Percentiles rank a stretch among this genome's conserved stretches.
These are phyloP conservation scores for Lycophotia porphyrea DNA, from an alignment of 2,888 invertebrate species.

Conservation along the genomic window DNA sequence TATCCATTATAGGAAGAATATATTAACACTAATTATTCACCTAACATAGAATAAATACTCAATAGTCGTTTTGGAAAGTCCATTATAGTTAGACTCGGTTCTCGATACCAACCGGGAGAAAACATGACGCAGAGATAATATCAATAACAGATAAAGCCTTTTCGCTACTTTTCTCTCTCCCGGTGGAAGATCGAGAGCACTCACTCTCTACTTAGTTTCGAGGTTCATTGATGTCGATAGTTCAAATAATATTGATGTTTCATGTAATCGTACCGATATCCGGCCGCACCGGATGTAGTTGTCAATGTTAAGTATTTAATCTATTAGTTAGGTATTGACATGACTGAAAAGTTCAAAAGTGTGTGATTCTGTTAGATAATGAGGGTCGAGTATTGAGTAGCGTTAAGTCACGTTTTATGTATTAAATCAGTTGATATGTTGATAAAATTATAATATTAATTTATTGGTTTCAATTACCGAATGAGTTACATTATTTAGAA, in stretches of 20 bases:
- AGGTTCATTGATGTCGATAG: conserved; percentile 58
- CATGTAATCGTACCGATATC: conserved; percentile 63
- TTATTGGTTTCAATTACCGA: conserved; percentile 47
- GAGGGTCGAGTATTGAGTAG: conserved; percentile 71
- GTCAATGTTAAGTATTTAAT: conserved; percentile 62
- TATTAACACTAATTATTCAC: conserved; percentile 24
- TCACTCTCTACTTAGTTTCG: conserved; percentile 18
- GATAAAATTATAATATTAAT: conserved; percentile 47
- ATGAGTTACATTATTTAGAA: conserved; percentile 42
- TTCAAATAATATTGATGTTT: conserved; percentile 66
- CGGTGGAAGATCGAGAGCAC: conserved; percentile 8
- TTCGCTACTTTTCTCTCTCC: neutral
- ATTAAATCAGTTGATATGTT: conserved; percentile 53
- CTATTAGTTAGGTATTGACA: conserved; percentile 68
- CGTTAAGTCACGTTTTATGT: conserved; percentile 67
- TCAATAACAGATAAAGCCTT: neutral
- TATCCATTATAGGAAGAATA: conserved; percentile 18
- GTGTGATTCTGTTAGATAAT: conserved; percentile 74
- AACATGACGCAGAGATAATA: neutral
- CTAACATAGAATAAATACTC: conserved; percentile 44
- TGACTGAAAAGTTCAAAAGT: conserved; percentile 82
- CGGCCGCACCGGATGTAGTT: conserved; percentile 42
- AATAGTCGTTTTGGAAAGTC: conserved; percentile 37
- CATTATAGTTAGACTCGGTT: conserved; percentile 27
- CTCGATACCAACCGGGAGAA: conserved; percentile 26